These are phyloP conservation scores for Drosophila cognata DNA, from an alignment of 2,888 invertebrate species.

Conservation along the genomic window DNA sequence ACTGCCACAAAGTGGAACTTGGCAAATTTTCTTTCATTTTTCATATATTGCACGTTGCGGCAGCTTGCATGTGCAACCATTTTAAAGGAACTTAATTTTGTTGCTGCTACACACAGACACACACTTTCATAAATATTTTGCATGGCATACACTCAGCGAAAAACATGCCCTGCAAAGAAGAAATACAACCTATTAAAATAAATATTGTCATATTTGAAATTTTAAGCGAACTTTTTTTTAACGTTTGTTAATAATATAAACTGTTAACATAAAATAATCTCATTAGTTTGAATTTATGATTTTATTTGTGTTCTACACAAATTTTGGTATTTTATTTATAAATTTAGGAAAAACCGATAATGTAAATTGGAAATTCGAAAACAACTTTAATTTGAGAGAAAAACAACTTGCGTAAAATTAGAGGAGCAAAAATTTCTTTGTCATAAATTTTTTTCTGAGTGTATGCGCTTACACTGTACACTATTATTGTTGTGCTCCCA, in stretches of 20 bases:
- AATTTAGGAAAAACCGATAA: no score
- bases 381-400: not conserved
- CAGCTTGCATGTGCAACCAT: conserved; percentile 43
- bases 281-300: no score
- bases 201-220: not conserved
- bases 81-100: conserved; percentile 61
- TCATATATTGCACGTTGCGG: conserved; percentile 56
- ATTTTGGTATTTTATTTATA: no score
- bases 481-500: conserved; percentile 53
- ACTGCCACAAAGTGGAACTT: conserved; percentile 42
- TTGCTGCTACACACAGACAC: not conserved
- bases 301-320: no score
- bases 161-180: not conserved
- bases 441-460: not conserved
- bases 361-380: not conserved
- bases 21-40: conserved; percentile 68
- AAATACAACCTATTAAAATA: not conserved
- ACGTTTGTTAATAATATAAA: not conserved
- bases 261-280: no score
- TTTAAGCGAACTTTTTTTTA: not conserved
- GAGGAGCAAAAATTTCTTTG: not conserved
- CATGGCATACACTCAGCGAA: not conserved
- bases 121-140: conserved; percentile 1
- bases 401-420: not conserved
- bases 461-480: not conserved